phyloP scores from a whole-genome alignment of 2,797 vertebrate species.

The Chelonia mydas region DNA sequence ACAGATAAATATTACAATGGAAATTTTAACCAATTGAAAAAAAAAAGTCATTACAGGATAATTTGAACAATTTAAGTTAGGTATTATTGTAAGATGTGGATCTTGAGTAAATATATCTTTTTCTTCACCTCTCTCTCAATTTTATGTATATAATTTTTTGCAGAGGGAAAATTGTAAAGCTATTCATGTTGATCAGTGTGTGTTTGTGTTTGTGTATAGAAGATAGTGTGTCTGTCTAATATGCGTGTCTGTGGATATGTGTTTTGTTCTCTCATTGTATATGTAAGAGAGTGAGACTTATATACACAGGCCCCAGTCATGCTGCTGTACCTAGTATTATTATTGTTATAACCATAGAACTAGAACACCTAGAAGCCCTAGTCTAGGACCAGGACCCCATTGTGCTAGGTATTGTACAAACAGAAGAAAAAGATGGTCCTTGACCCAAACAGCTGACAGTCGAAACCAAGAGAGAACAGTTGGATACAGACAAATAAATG shows the following conservation, averaged over 20 bases:
- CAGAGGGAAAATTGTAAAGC: constrained; percentile 18
- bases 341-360: neutral
- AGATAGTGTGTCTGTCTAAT: neutral
- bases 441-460: constrained; percentile 40
- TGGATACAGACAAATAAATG: neutral
- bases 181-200: neutral
- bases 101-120: constrained; percentile 34
- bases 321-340: neutral
- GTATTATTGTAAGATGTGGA: neutral
- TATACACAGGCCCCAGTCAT: neutral
- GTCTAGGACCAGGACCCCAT: constrained; percentile 20
- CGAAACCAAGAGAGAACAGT: neutral
- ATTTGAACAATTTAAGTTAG: constrained; percentile 57
- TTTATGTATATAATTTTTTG: neutral
- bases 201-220: neutral
- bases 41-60: constrained; percentile 40
- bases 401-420: constrained; percentile 33
- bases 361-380: neutral
- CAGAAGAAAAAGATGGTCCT: constrained; percentile 57
- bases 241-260: neutral
- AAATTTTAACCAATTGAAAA: constrained; percentile 62
- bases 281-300: neutral
- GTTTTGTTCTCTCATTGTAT: neutral
- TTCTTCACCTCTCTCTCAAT: constrained; percentile 29
- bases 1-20: constrained; percentile 58